Base-by-base conservation (phyloP, 2,113 vertebrate genomes). In the Xerus inauris region DNA sequence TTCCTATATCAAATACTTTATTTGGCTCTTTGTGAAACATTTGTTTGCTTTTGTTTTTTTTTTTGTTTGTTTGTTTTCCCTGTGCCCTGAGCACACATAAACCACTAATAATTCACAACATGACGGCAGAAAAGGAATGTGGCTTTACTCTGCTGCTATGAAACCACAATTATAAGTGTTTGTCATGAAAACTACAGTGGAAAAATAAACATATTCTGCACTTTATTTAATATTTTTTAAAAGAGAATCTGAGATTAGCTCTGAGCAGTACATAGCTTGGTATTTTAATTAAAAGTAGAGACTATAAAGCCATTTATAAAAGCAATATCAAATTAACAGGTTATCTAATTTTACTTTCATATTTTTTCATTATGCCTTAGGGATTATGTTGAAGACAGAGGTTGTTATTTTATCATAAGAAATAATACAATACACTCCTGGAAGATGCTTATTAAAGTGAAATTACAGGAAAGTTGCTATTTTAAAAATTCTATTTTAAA, bases 261-360 rank as follows among this genome's bases (percentile, higher is more conserved):
- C 16, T 91, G 86, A 94, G 59, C 20, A 57, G 8, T 65, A 76
- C 17, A 65, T 62, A 67, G 6, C 7, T 62, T 62, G 28, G 45
- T 47, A 51, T 84, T 90, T 94, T 91, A 93, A 84, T 93, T 95
- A 72, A 92, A 62, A 77, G 30, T 69, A 76, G 57, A 59, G 6
- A 59, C 28, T 51, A 5, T 42, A 77, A 82, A 72, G 38, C 6
- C 28, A 85, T 82, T 87, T 77, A 76, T 57, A 64, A 94, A 89
- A 95, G 35, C 47, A 42, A 67, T 83, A 73, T 45, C 26, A 89
- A 87, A 89, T 87, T 87, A 94, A 28, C 17, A 51, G 51, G 24
- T 73, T 79, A 79, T 65, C 80, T 73, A 42, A 87, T 82, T 92
- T 92, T 77, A 59, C 28, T 64, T 86, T 86, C n/a, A 22, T 77